These are phyloP conservation scores for Sphecodes monilicornis DNA, from an alignment of 2,888 invertebrate genomes.

Conservation along the genomic window DNA sequence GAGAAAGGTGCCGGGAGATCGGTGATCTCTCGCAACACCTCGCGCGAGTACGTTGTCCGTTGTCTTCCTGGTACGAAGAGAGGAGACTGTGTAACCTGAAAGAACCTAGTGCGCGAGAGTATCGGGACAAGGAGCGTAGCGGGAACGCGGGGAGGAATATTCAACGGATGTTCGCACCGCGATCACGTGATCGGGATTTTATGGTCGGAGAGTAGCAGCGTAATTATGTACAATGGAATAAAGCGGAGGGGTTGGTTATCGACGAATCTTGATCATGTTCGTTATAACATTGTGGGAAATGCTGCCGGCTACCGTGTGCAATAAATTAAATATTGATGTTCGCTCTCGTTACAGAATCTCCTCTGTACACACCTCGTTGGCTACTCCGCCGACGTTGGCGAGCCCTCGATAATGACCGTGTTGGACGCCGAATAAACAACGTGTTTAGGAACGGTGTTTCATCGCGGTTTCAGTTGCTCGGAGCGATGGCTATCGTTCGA, in stretches of 20 bases:
- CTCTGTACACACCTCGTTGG: slow-evolving; percentile 11
- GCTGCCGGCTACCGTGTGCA: slow-evolving; percentile 29
- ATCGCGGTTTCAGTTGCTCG: slow-evolving; percentile 3
- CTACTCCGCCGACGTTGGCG: slow-evolving; percentile 34
- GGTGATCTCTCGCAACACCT: slow-evolving; percentile 57
- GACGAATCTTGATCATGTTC: slow-evolving; percentile 59
- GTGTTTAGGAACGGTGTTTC: background rate
- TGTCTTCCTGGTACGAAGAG: slow-evolving; percentile 40
- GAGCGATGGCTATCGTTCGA: background rate
- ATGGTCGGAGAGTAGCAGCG: slow-evolving; percentile 65
- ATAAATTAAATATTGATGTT: slow-evolving; percentile 67
- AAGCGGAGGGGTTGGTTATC: slow-evolving; percentile 64
- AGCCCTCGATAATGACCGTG: slow-evolving; percentile 31
- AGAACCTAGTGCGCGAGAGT: background rate
- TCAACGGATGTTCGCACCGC: slow-evolving; percentile 59
- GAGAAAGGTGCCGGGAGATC: slow-evolving; percentile 60
- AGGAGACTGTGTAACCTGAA: slow-evolving; percentile 19
- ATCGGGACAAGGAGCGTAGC: background rate
- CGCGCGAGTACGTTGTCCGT: slow-evolving; percentile 17
- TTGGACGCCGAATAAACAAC: background rate
- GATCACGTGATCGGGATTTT: slow-evolving; percentile 66
- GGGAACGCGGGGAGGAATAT: slow-evolving; percentile 40
- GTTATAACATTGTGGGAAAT: slow-evolving; percentile 62
- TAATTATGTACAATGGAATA: slow-evolving; percentile 69
- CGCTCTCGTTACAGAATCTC: slow-evolving; percentile 48